These are phyloP conservation scores for Drosophila formosana DNA, from an alignment of 2,888 invertebrate genomes.

Conservation along the genomic window DNA sequence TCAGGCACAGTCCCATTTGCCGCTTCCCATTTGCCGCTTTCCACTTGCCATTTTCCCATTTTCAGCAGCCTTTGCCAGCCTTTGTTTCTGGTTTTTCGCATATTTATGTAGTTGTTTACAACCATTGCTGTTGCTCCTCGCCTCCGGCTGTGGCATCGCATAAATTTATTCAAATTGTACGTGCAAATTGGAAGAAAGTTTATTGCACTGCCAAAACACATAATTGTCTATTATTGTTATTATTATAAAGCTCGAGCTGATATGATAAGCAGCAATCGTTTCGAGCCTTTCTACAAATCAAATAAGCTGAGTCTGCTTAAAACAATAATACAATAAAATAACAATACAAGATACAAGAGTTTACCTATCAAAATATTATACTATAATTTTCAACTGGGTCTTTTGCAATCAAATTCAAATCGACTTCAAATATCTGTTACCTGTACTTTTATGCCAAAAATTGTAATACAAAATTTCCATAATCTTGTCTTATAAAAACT, in stretches of 20 bases:
- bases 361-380: too few relatives aligned
- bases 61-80: background rate
- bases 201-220: constrained; percentile 47
- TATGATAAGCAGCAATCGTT: background rate
- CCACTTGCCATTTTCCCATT: background rate
- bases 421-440: too few relatives aligned
- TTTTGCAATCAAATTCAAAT: too few relatives aligned
- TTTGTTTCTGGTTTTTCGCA: constrained; percentile 9
- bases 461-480: background rate
- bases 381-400: background rate
- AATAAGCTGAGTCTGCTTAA: too few relatives aligned
- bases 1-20: constrained; percentile 2
- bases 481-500: background rate
- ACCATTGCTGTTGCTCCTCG: constrained; percentile 22
- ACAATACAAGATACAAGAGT: too few relatives aligned
- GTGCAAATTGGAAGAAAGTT: constrained; percentile 65
- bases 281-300: background rate
- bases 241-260: constrained; percentile 4
- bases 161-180: constrained; percentile 75
- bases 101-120: constrained; percentile 78
- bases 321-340: too few relatives aligned
- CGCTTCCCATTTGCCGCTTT: background rate
- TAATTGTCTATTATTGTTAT: constrained; percentile 41
- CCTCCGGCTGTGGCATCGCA: constrained; percentile 51
- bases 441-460: background rate